These are phyloP conservation scores for Amphipyra tragopoginis DNA, from an alignment of 2,888 invertebrate species.

Conservation along the genomic window DNA sequence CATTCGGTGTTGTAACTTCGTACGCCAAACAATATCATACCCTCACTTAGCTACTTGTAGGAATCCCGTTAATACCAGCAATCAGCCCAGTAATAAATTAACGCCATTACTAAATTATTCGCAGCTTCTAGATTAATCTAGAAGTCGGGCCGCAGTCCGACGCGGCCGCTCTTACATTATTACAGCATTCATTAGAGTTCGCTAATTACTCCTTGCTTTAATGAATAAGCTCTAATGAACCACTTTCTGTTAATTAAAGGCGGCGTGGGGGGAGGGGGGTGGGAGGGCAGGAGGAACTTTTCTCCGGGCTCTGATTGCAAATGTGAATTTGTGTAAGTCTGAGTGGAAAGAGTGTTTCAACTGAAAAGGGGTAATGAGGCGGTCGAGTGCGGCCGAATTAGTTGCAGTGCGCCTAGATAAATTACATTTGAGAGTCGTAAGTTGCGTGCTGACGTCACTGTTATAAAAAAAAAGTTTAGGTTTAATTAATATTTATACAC, in stretches of 20 bases:
- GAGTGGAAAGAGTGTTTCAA: constrained; percentile 87
- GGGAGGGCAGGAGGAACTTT: constrained; percentile 80
- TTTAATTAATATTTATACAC: no score
- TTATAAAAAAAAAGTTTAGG: not conserved
- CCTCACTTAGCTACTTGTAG: constrained; percentile 48
- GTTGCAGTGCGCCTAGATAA: constrained; percentile 77
- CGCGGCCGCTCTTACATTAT: constrained; percentile 92
- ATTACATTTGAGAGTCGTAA: constrained; percentile 60
- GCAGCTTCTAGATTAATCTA: constrained; percentile 88
- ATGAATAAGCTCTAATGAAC: constrained; percentile 97
- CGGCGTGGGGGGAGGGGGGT: constrained; percentile 81
- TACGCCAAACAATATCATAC: constrained; percentile 26
- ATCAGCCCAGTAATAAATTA: constrained; percentile 86
- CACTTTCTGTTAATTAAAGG: constrained; percentile 97
- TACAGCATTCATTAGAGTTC: constrained; percentile 96
- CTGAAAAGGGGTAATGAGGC: constrained; percentile 89
- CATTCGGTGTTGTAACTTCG: not conserved
- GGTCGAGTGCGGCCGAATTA: constrained; percentile 84
- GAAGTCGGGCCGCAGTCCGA: constrained; percentile 88
- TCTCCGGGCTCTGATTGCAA: constrained; percentile 89
- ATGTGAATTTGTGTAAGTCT: constrained; percentile 90
- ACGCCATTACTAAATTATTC: constrained; percentile 88
- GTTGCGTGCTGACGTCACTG: constrained; percentile 4
- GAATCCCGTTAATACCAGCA: constrained; percentile 78
- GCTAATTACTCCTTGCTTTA: constrained; percentile 97